Base-by-base conservation (phyloP, 1,140 invertebrate species). In the Argopecten irradians region DNA sequence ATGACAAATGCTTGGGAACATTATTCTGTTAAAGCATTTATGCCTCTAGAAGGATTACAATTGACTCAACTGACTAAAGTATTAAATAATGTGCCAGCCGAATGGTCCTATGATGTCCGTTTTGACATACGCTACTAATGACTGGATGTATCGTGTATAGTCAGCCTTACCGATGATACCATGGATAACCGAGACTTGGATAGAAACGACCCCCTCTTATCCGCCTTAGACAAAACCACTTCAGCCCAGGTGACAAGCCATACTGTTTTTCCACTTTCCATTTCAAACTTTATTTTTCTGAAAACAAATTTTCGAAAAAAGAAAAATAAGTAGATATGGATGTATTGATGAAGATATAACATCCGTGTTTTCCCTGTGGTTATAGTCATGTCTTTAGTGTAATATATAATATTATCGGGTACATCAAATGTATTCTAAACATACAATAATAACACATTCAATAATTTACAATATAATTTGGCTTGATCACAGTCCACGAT, bases 161-260 rank as follows among this genome's bases (percentile, higher is more conserved):
- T 0, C 32, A 16, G 55, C 41, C 0, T 82, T 39, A 28, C 28
- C 13, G 32, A 88, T 16, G 3, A 71, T 0, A 16, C 22, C 55
- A 71, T n/a, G 1, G 89, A 90, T n/a, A 90, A 83, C 22, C 89
- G 39, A 0, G 89, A 90, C 43, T 88, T 90, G 0, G 89, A 90
- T 5, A 90, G 34, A 19, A 88, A 46, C 5, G 89, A 88, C 0
- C 89, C 89, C 3, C 35, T 55, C 7, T 22, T n/a, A 35, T 90
- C 85, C 0, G 34, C 22, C n/a, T 90, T 90, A 33, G 87, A 86
- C 16, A 88, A 34, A 22, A 85, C 34, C 41, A 90, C 41, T 13
- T 90, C 89, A 3, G 36, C 34, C 35, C 85, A 82, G 0, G 71
- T 71, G 0, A 90, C 85, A 8, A 90, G 33, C 85, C 87, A 90